A percentile compares a stretch with the other conserved stretches of the same genome.
phyloP scores from a whole-genome alignment of 2,888 invertebrate species.

The Acronicta alni region DNA sequence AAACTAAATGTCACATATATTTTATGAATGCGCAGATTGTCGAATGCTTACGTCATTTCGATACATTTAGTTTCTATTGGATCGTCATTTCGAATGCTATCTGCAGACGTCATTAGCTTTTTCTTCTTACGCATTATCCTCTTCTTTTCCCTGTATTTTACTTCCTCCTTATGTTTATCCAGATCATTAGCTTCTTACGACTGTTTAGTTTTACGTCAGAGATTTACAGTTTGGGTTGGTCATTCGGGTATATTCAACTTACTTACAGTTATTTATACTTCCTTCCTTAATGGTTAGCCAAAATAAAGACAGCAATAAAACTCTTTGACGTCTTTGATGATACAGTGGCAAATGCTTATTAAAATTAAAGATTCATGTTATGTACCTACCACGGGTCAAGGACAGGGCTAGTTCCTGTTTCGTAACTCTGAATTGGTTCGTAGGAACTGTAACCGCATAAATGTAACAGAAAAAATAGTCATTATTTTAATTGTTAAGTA shows the following conservation, averaged over 20 bases:
- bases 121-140: slow-evolving; percentile 13
- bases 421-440: slow-evolving; percentile 15
- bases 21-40: too few species aligned
- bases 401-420: slow-evolving; percentile 7
- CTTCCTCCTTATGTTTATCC: slow-evolving; percentile 6
- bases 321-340: slow-evolving; percentile 15
- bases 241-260: neutral
- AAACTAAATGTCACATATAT: neutral
- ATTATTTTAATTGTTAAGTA: too few species aligned
- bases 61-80: neutral
- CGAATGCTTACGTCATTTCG: too few species aligned
- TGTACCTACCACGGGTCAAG: neutral
- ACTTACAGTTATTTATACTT: slow-evolving; percentile 17
- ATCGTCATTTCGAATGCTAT: neutral
- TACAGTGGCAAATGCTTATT: neutral
- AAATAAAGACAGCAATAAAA: slow-evolving; percentile 13
- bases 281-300: slow-evolving; percentile 29
- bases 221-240: neutral
- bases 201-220: slow-evolving; percentile 17
- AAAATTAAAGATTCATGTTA: neutral
- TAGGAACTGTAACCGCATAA: slow-evolving; percentile 5
- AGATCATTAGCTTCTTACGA: neutral
- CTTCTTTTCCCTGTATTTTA: slow-evolving; percentile 6
- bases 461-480: too few species aligned
- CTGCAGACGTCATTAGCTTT: neutral